Evolutionary conservation across 2,797 vertebrate genomes (phyloP), one percentile per base, ranked within the genome.

Genomic region (Xiphophorus birchmanni): DNA sequence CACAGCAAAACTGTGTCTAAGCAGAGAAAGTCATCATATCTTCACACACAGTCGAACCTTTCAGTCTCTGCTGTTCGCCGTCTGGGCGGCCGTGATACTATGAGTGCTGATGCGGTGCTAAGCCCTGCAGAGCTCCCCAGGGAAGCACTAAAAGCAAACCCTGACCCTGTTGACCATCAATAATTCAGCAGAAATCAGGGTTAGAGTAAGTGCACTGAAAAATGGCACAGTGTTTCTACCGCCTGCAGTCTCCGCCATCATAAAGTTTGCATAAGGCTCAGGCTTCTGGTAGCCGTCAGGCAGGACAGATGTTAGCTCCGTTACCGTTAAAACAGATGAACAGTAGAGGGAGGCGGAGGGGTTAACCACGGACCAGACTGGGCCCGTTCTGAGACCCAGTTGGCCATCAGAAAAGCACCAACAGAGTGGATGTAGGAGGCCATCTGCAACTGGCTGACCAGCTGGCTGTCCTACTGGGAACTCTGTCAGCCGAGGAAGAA

Each of bases 181-280:
- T 98, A 97, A 97, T 98, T 97, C 95, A 98, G 91, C 76, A 93
- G 93, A 96, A 97, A 96, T 92, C 95, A 95, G 96, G 97, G 97
- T 98, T 96, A 96, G 95, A 95, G 95, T 93, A 94, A 97, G 97
- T 97, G 96, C 97, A 96, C 4, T 85, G 90, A 91, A 93, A 88
- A 95, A 92, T 50, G 82, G 93, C 95, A 75, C 90, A 94, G 96
- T 91, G 95, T 96, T 97, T 96, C 95, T 93, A 91, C 88, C 90
- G 85, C 77, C 94, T 87, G 92, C 92, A 84, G 93, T 91, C 95
- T 95, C 93, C 83, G 35, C 65, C 94, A 87, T 96, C 96, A 97
- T 97, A 93, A 97, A 97, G 96, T 96, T 98, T 97, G 96, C 96
- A 96, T 96, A 94, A 97, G 44, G 92, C 80, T 80, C 89, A 87